Evolutionary conservation across 2,113 vertebrate genomes (phyloP).

Genomic region (Calcarius ornatus): DNA sequence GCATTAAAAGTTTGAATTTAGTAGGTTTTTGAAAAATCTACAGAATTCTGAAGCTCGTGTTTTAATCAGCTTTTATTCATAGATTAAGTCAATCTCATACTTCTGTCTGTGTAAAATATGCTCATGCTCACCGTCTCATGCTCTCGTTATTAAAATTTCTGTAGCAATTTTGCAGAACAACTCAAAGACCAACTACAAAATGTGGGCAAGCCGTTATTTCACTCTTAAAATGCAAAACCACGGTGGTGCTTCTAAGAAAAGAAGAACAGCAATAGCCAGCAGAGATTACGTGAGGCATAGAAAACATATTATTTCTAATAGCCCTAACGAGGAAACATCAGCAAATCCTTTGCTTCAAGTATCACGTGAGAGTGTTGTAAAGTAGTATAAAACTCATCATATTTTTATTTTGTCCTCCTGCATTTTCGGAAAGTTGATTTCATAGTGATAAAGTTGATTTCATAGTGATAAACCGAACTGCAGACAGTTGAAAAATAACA

Average conservation of each 20-base stretch:
- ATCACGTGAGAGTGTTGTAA: accelerated
- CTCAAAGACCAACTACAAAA: neutral
- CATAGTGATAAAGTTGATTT: neutral
- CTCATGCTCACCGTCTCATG: no score
- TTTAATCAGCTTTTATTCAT: neutral
- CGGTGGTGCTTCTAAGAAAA: neutral
- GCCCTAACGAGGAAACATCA: neutral
- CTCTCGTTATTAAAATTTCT: neutral
- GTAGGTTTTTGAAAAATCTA: neutral
- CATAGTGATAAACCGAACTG: accelerated
- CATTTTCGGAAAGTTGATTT: neutral
- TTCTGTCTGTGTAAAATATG: neutral
- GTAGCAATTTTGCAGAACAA: neutral
- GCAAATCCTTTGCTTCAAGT: neutral
- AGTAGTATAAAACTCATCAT: neutral
- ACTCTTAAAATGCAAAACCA: neutral
- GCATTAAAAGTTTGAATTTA: neutral
- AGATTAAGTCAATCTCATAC: neutral
- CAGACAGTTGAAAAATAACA: accelerated
- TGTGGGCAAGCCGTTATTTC: accelerated
- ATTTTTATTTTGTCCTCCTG: neutral
- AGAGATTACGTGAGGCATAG: accelerated
- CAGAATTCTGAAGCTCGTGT: neutral
- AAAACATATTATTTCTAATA: neutral
- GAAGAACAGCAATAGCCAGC: accelerated